These are phyloP conservation scores for Pelosia muscerda DNA, from an alignment of 2,888 invertebrate species.

Conservation along the genomic window DNA sequence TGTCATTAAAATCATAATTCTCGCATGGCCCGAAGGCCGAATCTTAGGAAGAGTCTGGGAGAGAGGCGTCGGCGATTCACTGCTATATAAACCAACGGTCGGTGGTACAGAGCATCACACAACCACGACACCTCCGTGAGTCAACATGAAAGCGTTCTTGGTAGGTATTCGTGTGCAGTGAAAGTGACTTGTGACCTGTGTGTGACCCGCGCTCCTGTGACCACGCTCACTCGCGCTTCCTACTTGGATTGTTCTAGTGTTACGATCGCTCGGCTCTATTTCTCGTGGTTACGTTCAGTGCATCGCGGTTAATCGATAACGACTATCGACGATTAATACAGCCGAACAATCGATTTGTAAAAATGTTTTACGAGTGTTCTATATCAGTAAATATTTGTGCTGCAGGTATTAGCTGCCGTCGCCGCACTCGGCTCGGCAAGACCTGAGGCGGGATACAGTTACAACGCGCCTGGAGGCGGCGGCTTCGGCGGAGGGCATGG, in stretches of 20 bases:
- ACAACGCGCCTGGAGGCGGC: conserved; percentile 82
- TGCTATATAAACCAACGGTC: conserved; percentile 78
- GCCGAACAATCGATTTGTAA: conserved; percentile 50
- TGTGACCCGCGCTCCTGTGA: conserved; percentile 68
- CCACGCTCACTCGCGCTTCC: conserved; percentile 66
- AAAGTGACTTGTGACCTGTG: conserved; percentile 84
- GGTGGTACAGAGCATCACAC: conserved; percentile 81
- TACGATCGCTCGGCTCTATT: conserved; percentile 67
- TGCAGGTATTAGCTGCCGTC: conserved; percentile 85
- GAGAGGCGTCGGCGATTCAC: conserved; percentile 79
- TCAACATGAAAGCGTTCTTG: conserved; percentile 87
- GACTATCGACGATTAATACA: conserved; percentile 50
- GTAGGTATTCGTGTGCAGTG: conserved; percentile 83
- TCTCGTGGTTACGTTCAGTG: conserved; percentile 46
- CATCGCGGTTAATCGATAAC: conserved; percentile 18
- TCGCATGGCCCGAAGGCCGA: conserved; percentile 84
- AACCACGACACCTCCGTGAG: conserved; percentile 83
- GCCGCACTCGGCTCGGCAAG: conserved; percentile 87
- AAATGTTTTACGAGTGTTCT: conserved; percentile 54
- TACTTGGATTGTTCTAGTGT: conserved; percentile 70
- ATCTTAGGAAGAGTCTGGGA: conserved; percentile 85
- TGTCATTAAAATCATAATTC: conserved; percentile 87
- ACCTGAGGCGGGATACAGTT: conserved; percentile 88
- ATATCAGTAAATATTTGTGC: conserved; percentile 59
- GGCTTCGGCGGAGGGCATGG: conserved; percentile 69